Percentiles rank a stretch among this genome's conserved stretches.
Conservation (phyloP, 2,888 invertebrate species). For the Archips crataeganus region DNA sequence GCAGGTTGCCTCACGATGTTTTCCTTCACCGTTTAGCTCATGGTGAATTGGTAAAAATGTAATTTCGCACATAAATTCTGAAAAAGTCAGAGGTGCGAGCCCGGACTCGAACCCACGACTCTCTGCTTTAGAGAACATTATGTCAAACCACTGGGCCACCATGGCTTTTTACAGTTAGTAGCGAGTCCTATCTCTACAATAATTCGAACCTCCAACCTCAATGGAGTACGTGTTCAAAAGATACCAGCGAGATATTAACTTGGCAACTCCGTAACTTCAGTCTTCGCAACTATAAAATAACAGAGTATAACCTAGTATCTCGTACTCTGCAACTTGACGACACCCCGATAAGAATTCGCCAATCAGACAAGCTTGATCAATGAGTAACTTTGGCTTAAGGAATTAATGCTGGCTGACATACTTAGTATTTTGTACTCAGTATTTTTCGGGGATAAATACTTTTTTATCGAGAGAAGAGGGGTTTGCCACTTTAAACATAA, state of each 20-base stretch:
- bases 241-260: slow-evolving; percentile 23
- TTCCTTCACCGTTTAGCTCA: too few relatives aligned
- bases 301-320: slow-evolving; percentile 23
- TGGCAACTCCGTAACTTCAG: slow-evolving; percentile 12
- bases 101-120: too few relatives aligned
- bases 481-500: too few relatives aligned
- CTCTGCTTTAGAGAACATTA: too few relatives aligned
- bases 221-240: slow-evolving; percentile 7
- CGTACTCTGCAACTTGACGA: slow-evolving; percentile 33
- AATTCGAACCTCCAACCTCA: neutral
- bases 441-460: too few relatives aligned
- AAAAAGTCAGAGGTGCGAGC: too few relatives aligned
- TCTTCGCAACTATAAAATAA: slow-evolving; percentile 37
- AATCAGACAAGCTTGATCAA: slow-evolving; percentile 40
- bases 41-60: too few relatives aligned
- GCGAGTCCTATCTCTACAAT: neutral
- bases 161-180: too few relatives aligned
- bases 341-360: slow-evolving; percentile 36
- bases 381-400: slow-evolving; percentile 35
- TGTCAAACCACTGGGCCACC: too few relatives aligned
- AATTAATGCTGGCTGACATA: neutral
- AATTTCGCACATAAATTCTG: too few relatives aligned
- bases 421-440: neutral
- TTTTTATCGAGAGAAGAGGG: too few relatives aligned
- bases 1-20: too few relatives aligned